Conservation (phyloP, 1,140 invertebrate genomes). For the Octopus bimaculoides region DNA sequence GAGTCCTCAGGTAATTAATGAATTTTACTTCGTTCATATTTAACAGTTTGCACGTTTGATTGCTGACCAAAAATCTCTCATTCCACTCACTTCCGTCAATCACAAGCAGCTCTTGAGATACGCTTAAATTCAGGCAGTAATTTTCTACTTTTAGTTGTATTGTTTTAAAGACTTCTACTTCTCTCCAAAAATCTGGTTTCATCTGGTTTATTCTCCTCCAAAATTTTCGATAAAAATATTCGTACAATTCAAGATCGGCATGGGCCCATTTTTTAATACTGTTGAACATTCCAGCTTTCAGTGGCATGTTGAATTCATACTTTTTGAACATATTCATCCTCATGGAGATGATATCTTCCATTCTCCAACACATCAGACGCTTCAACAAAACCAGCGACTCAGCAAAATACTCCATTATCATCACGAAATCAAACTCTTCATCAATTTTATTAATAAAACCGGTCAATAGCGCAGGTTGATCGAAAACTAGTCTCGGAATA, state of each 20-base stretch:
- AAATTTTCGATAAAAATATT: slow-evolving; percentile 32
- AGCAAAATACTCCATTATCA: slow-evolving; percentile 47
- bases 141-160: slow-evolving; percentile 25
- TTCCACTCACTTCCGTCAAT: too few species aligned
- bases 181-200: slow-evolving; percentile 29
- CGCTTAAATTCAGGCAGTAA: slow-evolving; percentile 23
- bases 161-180: slow-evolving; percentile 34
- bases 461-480: slow-evolving; percentile 24
- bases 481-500: slow-evolving; percentile 22
- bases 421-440: slow-evolving; percentile 38
- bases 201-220: slow-evolving; percentile 23
- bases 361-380: slow-evolving; percentile 42
- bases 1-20: too few species aligned
- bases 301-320: slow-evolving; percentile 23
- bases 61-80: too few species aligned
- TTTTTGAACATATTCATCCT: slow-evolving; percentile 27
- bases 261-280: slow-evolving; percentile 27
- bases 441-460: slow-evolving; percentile 34
- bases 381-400: slow-evolving; percentile 47
- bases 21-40: too few species aligned
- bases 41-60: too few species aligned
- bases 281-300: slow-evolving; percentile 24
- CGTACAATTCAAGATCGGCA: slow-evolving; percentile 40
- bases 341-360: slow-evolving; percentile 47
- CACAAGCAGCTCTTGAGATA: neutral